Evolutionary conservation across 2,113 vertebrate species (phyloP).

Genomic region (Lutjanus erythropterus): DNA sequence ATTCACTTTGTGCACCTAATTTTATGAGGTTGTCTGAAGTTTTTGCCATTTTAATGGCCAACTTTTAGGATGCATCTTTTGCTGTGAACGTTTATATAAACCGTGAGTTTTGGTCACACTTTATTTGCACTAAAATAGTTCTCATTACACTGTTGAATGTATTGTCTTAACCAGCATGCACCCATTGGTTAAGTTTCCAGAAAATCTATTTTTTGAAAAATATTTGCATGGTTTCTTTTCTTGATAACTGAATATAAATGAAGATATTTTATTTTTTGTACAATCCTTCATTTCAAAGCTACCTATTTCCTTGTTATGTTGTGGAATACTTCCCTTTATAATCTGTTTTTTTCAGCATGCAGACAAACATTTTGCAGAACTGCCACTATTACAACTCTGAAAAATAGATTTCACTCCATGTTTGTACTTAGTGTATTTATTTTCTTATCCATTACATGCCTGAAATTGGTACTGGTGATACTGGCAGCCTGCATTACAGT

Average conservation of each 20-base stretch:
- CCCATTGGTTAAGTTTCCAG: conserved; percentile 15
- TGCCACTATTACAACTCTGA: not conserved
- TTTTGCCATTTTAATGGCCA: conserved; percentile 8
- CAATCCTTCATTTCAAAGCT: conserved; percentile 54
- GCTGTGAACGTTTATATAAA: not conserved
- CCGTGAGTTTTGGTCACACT: conserved; percentile 19
- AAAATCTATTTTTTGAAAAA: conserved; percentile 21
- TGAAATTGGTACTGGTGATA: conserved; percentile 8
- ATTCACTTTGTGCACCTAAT: conserved; percentile 43
- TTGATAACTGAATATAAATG: conserved; percentile 53
- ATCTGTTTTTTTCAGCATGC: conserved; percentile 11
- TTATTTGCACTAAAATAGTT: conserved; percentile 69
- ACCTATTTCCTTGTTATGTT: conserved; percentile 53
- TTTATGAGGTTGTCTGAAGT: conserved; percentile 10
- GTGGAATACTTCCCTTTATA: conserved; percentile 17
- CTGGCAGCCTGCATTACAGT: conserved; percentile 14
- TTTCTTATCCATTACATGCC: conserved; percentile 32
- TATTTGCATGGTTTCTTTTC: conserved; percentile 27
- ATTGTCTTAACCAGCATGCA: conserved; percentile 31
- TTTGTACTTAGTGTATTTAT: conserved; percentile 67
- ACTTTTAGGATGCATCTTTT: not conserved
- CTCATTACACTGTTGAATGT: conserved; percentile 56
- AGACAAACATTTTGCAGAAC: conserved; percentile 3
- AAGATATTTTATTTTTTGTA: conserved; percentile 48
- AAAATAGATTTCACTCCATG: not conserved